Base-by-base conservation (phyloP, 2,113 vertebrate species). In the Xiphorhynchus elegans region DNA sequence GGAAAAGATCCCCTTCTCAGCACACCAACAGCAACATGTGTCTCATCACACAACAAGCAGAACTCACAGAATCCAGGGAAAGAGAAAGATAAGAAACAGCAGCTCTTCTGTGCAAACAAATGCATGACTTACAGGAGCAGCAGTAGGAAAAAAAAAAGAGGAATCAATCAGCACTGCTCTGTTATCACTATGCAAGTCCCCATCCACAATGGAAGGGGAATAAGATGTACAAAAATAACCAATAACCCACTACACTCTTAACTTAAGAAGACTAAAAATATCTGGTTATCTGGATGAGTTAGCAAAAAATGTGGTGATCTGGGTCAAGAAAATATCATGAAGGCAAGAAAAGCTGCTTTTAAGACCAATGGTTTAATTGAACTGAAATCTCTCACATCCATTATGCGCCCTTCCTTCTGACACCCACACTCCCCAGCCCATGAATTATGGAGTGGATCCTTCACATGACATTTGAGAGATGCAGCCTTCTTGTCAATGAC, bases 361-460 rank as follows among this genome's bases (percentile, higher is more conserved):
- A 74, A 79, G 46, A n/a, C 42, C 67, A 70, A 28, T 4, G 81
- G 31, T 81, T 91, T 52, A 46, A 80, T 6, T 91, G 59, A 96
- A 50, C 46, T 81, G 83, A 70, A 74, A 84, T 74, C 35, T 84
- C 84, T 89, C 39, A 25, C 20, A 81, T 12, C 40, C 46, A 69
- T 68, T 81, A 68, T 17, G 21, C 68, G 78, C n/a, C 28, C 49
- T 82, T 82, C 40, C 68, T 59, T 56, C 39, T 66, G 72, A 84
- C 96, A 90, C 94, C 95, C 81, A 96, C 90, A 14, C 47, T 63
- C 63, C 59, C 47, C 47, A 92, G 18, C 40, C 74, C 70, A 96
- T 96, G 84, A 96, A 92, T 97, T 96, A 97, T 89, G 95, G 85
- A 95, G 68, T 13, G 59, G 74, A 91, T 96, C 81, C 78, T 89